Conservation (phyloP, 2,797 vertebrate species). For the Podarcis lilfordi region DNA sequence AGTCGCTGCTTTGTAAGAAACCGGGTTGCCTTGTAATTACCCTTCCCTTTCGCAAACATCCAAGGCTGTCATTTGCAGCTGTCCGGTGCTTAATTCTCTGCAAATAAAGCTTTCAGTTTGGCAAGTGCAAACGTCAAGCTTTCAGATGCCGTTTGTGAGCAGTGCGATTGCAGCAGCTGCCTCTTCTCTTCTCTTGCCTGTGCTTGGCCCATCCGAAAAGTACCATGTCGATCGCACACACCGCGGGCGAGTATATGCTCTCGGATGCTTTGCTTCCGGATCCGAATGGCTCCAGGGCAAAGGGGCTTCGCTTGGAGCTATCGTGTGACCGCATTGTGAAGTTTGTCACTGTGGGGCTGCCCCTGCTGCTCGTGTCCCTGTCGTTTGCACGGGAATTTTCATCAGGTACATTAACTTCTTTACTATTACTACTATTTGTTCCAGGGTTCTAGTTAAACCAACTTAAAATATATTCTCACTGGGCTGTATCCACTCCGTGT, state of each 20-base stretch:
- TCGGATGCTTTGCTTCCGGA: slow-evolving; percentile 91
- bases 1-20: neutral
- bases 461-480: neutral
- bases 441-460: neutral
- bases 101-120: slow-evolving; percentile 5
- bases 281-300: slow-evolving; percentile 72
- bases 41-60: accelerated
- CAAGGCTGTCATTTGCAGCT: slow-evolving; percentile 36
- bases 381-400: slow-evolving; percentile 94
- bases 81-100: neutral
- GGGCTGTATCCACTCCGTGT: neutral
- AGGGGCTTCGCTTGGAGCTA: slow-evolving; percentile 88
- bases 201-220: neutral
- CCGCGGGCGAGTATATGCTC: slow-evolving; percentile 92
- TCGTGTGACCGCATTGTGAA: slow-evolving; percentile 93
- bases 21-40: slow-evolving; percentile 62
- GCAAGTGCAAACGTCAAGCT: accelerated
- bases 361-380: slow-evolving; percentile 90
- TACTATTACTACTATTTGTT: neutral
- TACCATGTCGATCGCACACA: slow-evolving; percentile 90
- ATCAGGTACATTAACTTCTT: slow-evolving; percentile 78
- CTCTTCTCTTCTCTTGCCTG: neutral
- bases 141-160: accelerated
- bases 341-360: slow-evolving; percentile 90
- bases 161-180: neutral